Evolutionary conservation across 92 coral and sea anemone genomes (phyloP).

Genomic region (Epizoanthus ramosus): DNA sequence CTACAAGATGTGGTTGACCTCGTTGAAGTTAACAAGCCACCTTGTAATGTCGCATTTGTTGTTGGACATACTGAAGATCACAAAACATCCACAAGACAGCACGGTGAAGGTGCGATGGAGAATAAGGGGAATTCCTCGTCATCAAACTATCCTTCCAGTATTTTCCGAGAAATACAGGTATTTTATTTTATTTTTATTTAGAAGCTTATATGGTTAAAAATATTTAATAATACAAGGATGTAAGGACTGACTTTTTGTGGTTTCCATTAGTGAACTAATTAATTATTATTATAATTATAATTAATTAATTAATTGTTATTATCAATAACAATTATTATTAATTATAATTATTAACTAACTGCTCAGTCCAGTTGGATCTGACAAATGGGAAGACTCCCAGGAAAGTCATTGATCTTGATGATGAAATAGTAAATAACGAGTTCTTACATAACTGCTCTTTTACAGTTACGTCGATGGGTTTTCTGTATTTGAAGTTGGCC

Average conservation of each 20-base stretch:
- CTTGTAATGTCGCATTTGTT: slow-evolving; percentile 71
- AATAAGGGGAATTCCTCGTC: slow-evolving; percentile 84
- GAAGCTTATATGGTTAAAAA: too few species aligned
- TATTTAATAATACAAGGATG: too few species aligned
- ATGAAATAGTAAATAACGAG: too few species aligned
- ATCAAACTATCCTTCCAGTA: slow-evolving; percentile 51
- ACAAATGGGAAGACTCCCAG: not conserved
- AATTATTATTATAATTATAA: too few species aligned
- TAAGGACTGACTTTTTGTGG: too few species aligned
- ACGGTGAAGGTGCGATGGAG: slow-evolving; percentile 95
- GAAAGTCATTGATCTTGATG: not conserved
- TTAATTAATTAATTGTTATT: too few species aligned
- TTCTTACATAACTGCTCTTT: not conserved
- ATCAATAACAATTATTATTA: too few species aligned
- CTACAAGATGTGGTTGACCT: slow-evolving; percentile 58
- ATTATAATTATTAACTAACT: too few species aligned
- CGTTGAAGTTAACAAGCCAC: slow-evolving; percentile 57
- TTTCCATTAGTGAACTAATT: too few species aligned
- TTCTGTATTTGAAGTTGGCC: slow-evolving; percentile 95
- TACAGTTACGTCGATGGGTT: slow-evolving; percentile 97
- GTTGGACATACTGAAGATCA: slow-evolving; percentile 83
- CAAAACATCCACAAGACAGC: slow-evolving; percentile 84
- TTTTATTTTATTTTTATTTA: too few species aligned
- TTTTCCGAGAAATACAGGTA: slow-evolving; percentile 65
- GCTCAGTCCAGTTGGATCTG: too few species aligned